These are phyloP conservation scores for Eremobia ochroleuca DNA, from an alignment of 2,888 invertebrate species.

Conservation along the genomic window DNA sequence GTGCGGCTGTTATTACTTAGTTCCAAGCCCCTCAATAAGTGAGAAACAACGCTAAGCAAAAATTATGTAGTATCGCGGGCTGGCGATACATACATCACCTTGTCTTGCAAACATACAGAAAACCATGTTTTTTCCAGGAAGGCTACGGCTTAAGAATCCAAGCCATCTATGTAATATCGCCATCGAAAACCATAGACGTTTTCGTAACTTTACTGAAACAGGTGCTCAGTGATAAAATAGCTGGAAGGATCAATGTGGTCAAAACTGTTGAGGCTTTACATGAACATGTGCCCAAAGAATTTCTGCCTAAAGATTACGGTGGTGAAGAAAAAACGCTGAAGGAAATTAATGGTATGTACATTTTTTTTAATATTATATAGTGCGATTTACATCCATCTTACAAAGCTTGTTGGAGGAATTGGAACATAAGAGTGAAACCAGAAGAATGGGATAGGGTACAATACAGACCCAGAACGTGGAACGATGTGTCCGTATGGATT, in stretches of 20 bases:
- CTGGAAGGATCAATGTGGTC: conserved; percentile 44
- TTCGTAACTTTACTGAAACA: conserved; percentile 49
- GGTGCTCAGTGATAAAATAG: conserved; percentile 49
- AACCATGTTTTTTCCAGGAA: conserved; percentile 38
- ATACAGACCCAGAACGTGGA: not conserved
- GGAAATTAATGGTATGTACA: conserved; percentile 35
- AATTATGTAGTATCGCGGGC: too few species aligned
- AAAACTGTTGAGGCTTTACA: conserved; percentile 47
- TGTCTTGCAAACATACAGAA: not conserved
- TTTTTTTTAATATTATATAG: not conserved
- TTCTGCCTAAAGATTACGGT: conserved; percentile 59
- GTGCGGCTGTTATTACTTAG: too few species aligned
- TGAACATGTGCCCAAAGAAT: conserved; percentile 43
- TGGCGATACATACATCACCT: not conserved
- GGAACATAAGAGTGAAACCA: not conserved
- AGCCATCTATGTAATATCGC: conserved; percentile 51
- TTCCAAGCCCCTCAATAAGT: too few species aligned
- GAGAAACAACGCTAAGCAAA: too few species aligned
- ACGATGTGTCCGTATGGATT: too few species aligned
- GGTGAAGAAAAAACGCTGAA: conserved; percentile 36
- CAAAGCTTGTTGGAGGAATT: not conserved
- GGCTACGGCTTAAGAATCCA: conserved; percentile 56
- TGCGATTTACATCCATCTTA: not conserved
- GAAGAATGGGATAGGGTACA: not conserved
- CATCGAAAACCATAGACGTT: conserved; percentile 53